These are phyloP conservation scores for Apistogramma diplotaenia DNA, from an alignment of 2,113 vertebrate genomes.

Conservation along the genomic window DNA sequence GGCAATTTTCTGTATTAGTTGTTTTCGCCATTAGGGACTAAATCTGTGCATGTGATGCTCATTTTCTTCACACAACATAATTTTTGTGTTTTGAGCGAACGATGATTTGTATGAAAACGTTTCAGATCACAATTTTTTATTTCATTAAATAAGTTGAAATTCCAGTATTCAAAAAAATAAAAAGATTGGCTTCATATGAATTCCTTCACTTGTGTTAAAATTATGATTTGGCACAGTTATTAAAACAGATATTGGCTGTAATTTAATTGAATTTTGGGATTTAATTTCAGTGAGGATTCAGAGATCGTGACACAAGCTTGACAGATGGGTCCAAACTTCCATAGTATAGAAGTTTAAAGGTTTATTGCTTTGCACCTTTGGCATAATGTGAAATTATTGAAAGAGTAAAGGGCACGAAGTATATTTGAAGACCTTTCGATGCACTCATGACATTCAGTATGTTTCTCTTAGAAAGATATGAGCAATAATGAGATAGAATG, in stretches of 20 bases:
- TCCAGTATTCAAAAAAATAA: background rate
- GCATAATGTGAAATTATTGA: conserved; percentile 3
- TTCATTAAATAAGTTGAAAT: background rate
- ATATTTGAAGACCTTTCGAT: conserved; percentile 39
- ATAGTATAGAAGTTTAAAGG: background rate
- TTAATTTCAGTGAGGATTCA: background rate
- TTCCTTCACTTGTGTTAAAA: background rate
- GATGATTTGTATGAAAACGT: background rate
- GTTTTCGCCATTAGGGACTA: conserved; percentile 36
- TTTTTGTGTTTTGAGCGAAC: background rate
- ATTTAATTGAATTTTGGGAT: background rate
- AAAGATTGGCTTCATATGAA: too few relatives aligned
- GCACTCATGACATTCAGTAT: conserved; percentile 50
- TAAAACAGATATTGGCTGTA: background rate
- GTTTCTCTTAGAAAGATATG: conserved; percentile 20
- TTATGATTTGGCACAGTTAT: background rate
- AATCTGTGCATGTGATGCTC: background rate
- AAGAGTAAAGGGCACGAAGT: background rate
- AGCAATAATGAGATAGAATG: background rate
- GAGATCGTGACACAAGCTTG: background rate
- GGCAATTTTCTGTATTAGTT: conserved; percentile 48
- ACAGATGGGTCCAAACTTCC: background rate
- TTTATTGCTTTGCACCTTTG: background rate
- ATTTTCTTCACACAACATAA: conserved; percentile 1
- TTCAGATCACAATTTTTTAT: background rate